These are phyloP conservation scores for Parotocinclus haroldoi DNA, from an alignment of 2,797 vertebrate genomes.

Conservation along the genomic window DNA sequence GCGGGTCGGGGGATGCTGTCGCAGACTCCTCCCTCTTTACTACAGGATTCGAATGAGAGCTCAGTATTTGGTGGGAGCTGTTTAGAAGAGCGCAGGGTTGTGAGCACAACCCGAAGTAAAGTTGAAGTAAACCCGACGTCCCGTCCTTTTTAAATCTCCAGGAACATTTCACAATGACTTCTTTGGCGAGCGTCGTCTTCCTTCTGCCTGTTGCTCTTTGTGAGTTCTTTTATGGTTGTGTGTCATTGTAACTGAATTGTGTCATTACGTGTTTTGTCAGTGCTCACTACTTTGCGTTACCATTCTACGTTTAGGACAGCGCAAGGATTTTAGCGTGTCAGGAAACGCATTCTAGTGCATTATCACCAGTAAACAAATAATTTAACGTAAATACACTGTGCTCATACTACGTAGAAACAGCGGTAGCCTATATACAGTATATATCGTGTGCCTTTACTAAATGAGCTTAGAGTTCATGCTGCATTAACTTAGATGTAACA, in stretches of 20 bases:
- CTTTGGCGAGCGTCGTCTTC: slow-evolving; percentile 60
- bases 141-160: background rate
- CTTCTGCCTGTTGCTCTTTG: slow-evolving; percentile 76
- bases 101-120: background rate
- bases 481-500: no score
- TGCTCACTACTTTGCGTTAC: no score
- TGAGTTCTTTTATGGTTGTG: slow-evolving; percentile 58
- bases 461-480: no score
- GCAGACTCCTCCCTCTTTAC: slow-evolving; percentile 28
- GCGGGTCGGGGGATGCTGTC: background rate
- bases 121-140: background rate
- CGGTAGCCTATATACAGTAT: no score
- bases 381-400: no score
- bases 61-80: background rate
- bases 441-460: no score
- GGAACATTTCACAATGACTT: slow-evolving; percentile 60
- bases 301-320: no score
- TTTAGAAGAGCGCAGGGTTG: background rate
- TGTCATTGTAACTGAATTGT: background rate
- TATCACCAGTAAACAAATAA: no score
- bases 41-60: slow-evolving; percentile 8
- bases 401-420: no score
- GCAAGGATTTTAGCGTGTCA: no score
- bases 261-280: no score
- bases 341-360: no score